Evolutionary conservation across 2,113 vertebrate species (phyloP), one percentile per base, ranked within the genome.

Genomic region (Glareola pratincola): DNA sequence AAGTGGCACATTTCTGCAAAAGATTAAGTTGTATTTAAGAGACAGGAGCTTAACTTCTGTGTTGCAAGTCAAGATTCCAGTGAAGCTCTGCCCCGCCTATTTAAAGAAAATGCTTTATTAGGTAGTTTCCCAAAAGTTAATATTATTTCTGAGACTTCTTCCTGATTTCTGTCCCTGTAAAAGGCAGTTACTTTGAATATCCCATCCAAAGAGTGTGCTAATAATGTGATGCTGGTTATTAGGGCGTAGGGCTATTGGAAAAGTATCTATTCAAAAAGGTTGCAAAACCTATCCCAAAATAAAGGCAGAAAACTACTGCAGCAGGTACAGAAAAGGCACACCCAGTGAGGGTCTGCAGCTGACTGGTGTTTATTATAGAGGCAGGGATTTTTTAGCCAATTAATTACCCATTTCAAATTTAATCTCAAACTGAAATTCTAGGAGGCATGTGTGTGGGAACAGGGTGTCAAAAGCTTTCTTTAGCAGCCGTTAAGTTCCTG

Each of bases 341-440:
- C 8, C n/a, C 60, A 37, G 43, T 3, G 43, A 57, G 50, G 45
- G 20, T 54, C 21, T 66, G 54, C 34, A 48, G 2, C 51, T 75
- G 23, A 5, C 34, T 78, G 64, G 8, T 88, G 37, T 43, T 88
- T 85, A 34, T 85, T 90, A 82, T 11, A 69, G 50, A 82, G 26
- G 45, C 85, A 69, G 41, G 62, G 71, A 26, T 66, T 59, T 86
- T 78, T 86, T 66, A 91, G 53, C 66, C 77, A 69, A 24, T 56
- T 91, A 94, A 96, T 91, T 93, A 54, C 41, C 83, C 29, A 37
- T 92, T 96, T 85, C 57, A 73, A 63, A 90, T 75, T 78, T 74
- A 89, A 90, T 85, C 14, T 87, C 19, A 26, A 32, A 85, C 39
- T 39, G 36, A 73, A 88, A 82, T 88, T 92, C 71, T 53, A 13